These are phyloP conservation scores for Aphidius ervi DNA, from an alignment of 1,140 invertebrate genomes.

Conservation along the genomic window DNA sequence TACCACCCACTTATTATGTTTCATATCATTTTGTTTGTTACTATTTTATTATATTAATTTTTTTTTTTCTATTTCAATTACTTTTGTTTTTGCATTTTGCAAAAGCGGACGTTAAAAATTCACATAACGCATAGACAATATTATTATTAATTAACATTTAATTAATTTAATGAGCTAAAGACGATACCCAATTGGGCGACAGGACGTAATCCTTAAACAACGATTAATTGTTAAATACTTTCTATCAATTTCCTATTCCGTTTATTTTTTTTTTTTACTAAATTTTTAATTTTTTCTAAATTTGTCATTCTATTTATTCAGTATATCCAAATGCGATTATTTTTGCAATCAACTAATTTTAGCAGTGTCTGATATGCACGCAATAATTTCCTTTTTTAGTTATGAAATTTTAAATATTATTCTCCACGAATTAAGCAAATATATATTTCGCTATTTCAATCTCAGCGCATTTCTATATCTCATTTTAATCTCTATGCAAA, in stretches of 20 bases:
- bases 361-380: constrained; percentile 10
- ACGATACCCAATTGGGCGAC: neutral
- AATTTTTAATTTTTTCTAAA: neutral
- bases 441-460: neutral
- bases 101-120: constrained; percentile 14
- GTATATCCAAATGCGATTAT: neutral
- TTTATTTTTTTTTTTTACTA: neutral
- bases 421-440: too few relatives aligned
- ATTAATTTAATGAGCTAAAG: constrained; percentile 6
- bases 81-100: constrained; percentile 2
- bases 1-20: neutral
- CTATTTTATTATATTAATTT: neutral
- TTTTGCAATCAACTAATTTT: constrained; percentile 6
- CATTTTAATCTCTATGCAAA: constrained; percentile 7
- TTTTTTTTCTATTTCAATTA: neutral
- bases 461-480: constrained; percentile 1
- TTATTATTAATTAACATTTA: constrained; percentile 1
- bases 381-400: neutral
- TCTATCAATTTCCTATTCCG: neutral
- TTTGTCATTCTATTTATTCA: neutral
- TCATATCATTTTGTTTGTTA: constrained; percentile 1
- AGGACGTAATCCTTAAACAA: constrained; percentile 8
- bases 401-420: too few relatives aligned
- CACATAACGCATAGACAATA: constrained; percentile 8
- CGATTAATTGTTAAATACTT: neutral